Percentiles rank a stretch among this genome's conserved stretches.
Conservation (phyloP, 2,888 invertebrate genomes). For the Agelastica alni region DNA sequence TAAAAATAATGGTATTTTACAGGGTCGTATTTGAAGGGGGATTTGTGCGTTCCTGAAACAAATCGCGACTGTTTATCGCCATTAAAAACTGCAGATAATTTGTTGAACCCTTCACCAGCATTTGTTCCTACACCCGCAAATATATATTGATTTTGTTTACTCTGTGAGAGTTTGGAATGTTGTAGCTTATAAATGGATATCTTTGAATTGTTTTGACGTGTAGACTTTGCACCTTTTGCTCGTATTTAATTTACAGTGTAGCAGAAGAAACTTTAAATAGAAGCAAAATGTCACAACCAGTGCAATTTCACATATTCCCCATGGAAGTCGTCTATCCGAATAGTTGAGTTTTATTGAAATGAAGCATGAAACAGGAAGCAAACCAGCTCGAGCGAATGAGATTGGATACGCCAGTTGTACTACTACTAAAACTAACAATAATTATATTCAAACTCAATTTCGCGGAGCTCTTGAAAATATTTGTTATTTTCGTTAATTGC, state of each 20-base stretch:
- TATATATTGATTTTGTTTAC: not conserved
- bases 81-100: too few species aligned
- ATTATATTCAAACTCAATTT: slow-evolving; percentile 4
- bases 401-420: slow-evolving; percentile 1
- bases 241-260: not conserved
- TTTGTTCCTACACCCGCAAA: not conserved
- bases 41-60: too few species aligned
- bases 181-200: not conserved
- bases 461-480: slow-evolving; percentile 1
- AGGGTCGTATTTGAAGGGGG: too few species aligned
- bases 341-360: not conserved
- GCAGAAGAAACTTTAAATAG: not conserved
- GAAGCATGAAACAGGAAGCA: slow-evolving; percentile 4
- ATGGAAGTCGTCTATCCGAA: slow-evolving; percentile 1
- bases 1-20: too few species aligned
- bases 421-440: not conserved
- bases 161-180: not conserved
- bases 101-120: not conserved
- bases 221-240: not conserved
- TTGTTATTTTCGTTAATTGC: not conserved
- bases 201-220: not conserved
- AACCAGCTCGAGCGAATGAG: not conserved
- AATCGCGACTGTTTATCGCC: too few species aligned
- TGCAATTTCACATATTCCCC: slow-evolving; percentile 4
- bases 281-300: not conserved